These are phyloP conservation scores for Pyrrhosoma nymphula DNA, from an alignment of 2,888 invertebrate genomes.

Conservation along the genomic window DNA sequence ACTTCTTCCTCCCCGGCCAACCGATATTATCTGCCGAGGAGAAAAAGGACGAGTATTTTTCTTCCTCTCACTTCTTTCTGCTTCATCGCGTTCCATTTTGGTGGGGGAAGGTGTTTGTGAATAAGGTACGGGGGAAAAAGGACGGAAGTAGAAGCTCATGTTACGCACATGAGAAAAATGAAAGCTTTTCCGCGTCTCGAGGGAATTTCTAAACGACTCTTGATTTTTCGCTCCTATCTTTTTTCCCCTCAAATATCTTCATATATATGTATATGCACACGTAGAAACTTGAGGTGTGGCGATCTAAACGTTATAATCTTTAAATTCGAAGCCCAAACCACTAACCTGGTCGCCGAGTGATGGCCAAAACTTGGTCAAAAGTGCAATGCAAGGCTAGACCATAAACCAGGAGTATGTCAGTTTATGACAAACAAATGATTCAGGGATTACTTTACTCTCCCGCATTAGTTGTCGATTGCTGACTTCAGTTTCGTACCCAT, in stretches of 20 bases:
- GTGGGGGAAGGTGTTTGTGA: not conserved
- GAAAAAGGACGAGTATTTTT: not conserved
- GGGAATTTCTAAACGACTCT: not conserved
- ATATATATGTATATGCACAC: not conserved
- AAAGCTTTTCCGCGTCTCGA: not conserved
- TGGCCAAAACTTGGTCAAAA: too few species aligned
- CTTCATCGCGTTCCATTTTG: not conserved
- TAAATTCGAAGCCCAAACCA: too few species aligned
- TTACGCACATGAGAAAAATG: not conserved
- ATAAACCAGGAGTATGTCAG: too few species aligned
- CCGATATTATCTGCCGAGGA: not conserved
- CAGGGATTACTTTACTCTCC: too few species aligned
- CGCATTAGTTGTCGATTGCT: too few species aligned
- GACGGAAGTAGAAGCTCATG: not conserved
- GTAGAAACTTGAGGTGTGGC: too few species aligned
- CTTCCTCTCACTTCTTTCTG: not conserved
- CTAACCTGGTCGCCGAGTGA: too few species aligned
- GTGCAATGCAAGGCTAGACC: too few species aligned
- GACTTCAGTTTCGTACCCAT: too few species aligned
- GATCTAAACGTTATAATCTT: too few species aligned
- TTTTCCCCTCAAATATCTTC: not conserved
- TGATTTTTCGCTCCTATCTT: not conserved
- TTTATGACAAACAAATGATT: too few species aligned
- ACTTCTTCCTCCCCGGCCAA: not conserved
- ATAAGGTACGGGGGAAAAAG: not conserved